phyloP scores from a whole-genome alignment of 1,140 invertebrate species.

The Drosophila pallidifrons region DNA sequence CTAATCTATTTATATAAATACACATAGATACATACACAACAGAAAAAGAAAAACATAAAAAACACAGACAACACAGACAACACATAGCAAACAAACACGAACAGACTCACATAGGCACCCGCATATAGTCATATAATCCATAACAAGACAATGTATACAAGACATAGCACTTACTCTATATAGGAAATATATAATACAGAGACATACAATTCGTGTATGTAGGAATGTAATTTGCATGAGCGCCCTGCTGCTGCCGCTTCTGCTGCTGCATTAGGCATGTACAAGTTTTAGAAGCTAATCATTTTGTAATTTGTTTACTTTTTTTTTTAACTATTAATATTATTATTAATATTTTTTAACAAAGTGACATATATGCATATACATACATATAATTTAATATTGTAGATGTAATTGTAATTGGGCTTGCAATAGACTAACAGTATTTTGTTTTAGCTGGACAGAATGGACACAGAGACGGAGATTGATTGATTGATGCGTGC shows the following conservation, averaged over 20 bases:
- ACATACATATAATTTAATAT: constrained; percentile 55
- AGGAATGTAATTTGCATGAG: constrained; percentile 48
- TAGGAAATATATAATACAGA: constrained; percentile 62
- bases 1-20: constrained; percentile 76
- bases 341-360: constrained; percentile 52
- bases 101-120: constrained; percentile 43
- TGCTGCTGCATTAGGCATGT: constrained; percentile 60
- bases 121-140: constrained; percentile 80
- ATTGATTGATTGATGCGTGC: constrained; percentile 55
- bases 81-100: constrained; percentile 19
- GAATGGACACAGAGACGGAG: constrained; percentile 45
- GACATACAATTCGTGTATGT: constrained; percentile 26
- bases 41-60: background rate
- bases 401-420: constrained; percentile 62
- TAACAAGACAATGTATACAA: constrained; percentile 82
- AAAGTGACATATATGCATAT: constrained; percentile 56
- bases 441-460: constrained; percentile 73
- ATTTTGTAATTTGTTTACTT: constrained; percentile 65
- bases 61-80: constrained; percentile 13
- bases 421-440: constrained; percentile 82
- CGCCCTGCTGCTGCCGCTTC: constrained; percentile 46
- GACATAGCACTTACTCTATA: constrained; percentile 79
- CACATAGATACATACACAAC: constrained; percentile 11
- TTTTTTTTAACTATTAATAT: constrained; percentile 41
- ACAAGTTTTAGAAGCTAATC: constrained; percentile 80